Conservation (phyloP, 53 echinoderm and acorn worm genomes). For the Mesocentrotus franciscanus region DNA sequence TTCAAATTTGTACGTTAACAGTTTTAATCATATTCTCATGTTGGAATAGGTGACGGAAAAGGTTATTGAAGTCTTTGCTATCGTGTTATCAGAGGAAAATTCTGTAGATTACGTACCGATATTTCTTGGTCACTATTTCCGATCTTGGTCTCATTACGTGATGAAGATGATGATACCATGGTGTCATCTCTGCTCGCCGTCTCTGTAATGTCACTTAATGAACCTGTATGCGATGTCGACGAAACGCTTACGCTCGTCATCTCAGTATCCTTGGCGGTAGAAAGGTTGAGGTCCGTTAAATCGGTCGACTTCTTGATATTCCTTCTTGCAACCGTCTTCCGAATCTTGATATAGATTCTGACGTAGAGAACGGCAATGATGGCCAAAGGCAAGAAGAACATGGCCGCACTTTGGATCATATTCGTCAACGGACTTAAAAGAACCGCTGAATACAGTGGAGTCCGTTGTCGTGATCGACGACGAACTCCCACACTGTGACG, state of each 20-base stretch:
- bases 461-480: slow-evolving; percentile 43
- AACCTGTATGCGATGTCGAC: background rate
- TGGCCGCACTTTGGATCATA: background rate
- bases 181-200: background rate
- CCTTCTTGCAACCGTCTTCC: background rate
- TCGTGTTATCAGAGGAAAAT: background rate
- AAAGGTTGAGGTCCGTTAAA: background rate
- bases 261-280: background rate
- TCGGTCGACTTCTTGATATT: background rate
- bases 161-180: background rate
- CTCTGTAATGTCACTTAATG: background rate
- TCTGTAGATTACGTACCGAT: background rate
- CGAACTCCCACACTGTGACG: slow-evolving; percentile 50
- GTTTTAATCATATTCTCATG: too few relatives aligned
- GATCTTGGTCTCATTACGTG: background rate
- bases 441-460: background rate
- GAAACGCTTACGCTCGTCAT: too few relatives aligned
- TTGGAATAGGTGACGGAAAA: too few relatives aligned
- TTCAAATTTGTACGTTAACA: too few relatives aligned
- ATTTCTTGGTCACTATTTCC: background rate
- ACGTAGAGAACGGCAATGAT: slow-evolving; percentile 44
- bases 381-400: slow-evolving; percentile 45
- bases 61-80: too few relatives aligned
- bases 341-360: slow-evolving; percentile 32
- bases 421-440: background rate